These are phyloP conservation scores for Peromyscus aztecus DNA, from an alignment of 2,797 vertebrate species.

Conservation along the genomic window DNA sequence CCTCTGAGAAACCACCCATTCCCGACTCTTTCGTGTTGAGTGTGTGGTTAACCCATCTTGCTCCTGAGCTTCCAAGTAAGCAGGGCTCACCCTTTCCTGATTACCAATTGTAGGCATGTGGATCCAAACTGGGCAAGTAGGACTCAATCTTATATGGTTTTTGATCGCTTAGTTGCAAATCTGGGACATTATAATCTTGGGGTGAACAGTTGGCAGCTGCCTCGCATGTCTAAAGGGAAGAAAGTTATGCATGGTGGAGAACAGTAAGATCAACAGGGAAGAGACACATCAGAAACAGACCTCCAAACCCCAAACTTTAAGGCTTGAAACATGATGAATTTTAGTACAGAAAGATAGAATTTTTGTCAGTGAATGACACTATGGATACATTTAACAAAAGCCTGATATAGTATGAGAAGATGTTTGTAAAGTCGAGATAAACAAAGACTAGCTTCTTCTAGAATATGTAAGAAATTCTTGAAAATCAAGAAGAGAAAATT, in stretches of 20 bases:
- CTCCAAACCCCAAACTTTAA: not conserved
- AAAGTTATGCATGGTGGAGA: not conserved
- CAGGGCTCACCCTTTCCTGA: not conserved
- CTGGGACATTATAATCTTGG: not conserved
- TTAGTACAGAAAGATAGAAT: conserved; percentile 5
- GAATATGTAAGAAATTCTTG: not conserved
- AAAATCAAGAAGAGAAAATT: not conserved
- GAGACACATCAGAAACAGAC: not conserved
- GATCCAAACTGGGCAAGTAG: not conserved
- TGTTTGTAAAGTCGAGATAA: conserved; percentile 22
- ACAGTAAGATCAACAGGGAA: not conserved
- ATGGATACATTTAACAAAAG: not conserved
- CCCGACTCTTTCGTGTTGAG: not conserved
- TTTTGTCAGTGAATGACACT: not conserved
- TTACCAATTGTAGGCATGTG: not conserved
- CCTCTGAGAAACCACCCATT: not conserved
- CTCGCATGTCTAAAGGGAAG: not conserved
- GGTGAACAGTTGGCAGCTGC: not conserved
- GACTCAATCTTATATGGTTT: not conserved
- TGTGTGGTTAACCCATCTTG: not conserved
- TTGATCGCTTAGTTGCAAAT: not conserved
- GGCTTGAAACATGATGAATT: not conserved
- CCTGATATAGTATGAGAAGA: not conserved
- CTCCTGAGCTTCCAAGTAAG: not conserved
- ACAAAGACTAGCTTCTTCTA: not conserved